Percentiles rank a stretch among this genome's conserved stretches.
These are phyloP conservation scores for Byasa hedistus DNA, from an alignment of 2,888 invertebrate genomes.

Conservation along the genomic window DNA sequence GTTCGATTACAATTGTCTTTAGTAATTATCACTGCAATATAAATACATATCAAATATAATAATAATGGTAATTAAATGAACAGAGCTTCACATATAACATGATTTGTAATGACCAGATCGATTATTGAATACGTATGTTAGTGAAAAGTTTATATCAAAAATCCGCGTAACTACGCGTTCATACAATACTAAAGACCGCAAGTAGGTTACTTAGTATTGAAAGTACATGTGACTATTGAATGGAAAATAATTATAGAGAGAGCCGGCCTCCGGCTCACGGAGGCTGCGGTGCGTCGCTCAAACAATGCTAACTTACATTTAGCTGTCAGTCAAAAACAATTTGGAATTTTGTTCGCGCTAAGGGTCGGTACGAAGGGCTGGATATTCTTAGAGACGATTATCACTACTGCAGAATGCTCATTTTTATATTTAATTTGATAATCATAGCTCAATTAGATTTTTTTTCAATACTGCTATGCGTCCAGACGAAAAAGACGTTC, in stretches of 20 bases:
- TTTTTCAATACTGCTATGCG: too few relatives aligned
- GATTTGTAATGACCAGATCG: too few relatives aligned
- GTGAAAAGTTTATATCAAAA: too few relatives aligned
- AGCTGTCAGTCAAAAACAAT: constrained; percentile 81
- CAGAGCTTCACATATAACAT: too few relatives aligned
- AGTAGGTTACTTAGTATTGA: constrained; percentile 33
- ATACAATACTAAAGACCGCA: neutral
- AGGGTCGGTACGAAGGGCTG: constrained; percentile 63
- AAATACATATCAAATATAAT: too few relatives aligned
- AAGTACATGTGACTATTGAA: constrained; percentile 29
- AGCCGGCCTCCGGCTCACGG: constrained; percentile 55
- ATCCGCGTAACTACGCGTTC: too few relatives aligned
- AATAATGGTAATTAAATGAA: too few relatives aligned
- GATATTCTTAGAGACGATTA: constrained; percentile 53
- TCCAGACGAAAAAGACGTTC: too few relatives aligned
- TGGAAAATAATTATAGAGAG: constrained; percentile 73
- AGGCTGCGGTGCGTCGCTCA: constrained; percentile 72
- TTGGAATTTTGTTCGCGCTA: constrained; percentile 77
- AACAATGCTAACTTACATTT: constrained; percentile 80
- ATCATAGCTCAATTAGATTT: too few relatives aligned
- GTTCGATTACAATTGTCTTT: too few relatives aligned
- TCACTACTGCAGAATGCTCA: neutral
- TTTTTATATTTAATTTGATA: neutral
- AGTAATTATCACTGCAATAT: too few relatives aligned
- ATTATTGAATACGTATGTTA: too few relatives aligned